Evolutionary conservation across 1,140 invertebrate species (phyloP).

Genomic region (Drosophila pandora): DNA sequence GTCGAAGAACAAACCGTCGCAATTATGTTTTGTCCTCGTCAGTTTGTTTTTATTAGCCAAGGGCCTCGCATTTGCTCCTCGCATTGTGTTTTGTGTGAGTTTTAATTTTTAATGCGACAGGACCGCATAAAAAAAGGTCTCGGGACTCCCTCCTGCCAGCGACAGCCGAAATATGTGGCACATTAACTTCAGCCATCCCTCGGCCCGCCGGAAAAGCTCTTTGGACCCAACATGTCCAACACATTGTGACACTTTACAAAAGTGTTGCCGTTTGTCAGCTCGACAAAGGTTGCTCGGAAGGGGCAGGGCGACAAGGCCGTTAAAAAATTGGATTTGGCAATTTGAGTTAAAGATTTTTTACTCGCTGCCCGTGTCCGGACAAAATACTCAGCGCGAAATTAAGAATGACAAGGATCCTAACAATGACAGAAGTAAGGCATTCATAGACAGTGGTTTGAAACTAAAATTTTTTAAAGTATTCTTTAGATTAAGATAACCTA

Average conservation of each 20-base stretch:
- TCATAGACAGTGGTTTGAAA: constrained; percentile 42
- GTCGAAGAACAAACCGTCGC: constrained; percentile 21
- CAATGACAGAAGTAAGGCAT: constrained; percentile 22
- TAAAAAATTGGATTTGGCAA: constrained; percentile 73
- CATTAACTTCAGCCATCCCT: constrained; percentile 50
- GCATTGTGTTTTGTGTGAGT: constrained; percentile 10
- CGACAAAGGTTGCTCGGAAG: constrained; percentile 5
- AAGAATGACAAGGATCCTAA: constrained; percentile 73
- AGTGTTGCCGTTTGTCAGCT: constrained; percentile 74
- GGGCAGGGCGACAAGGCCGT: constrained; percentile 16
- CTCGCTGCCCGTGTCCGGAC: constrained; percentile 19
- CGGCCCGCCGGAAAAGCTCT: constrained; percentile 7
- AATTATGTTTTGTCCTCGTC: constrained; percentile 50
- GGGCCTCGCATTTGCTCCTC: constrained; percentile 13
- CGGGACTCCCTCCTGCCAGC: constrained; percentile 17
- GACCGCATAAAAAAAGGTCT: constrained; percentile 49
- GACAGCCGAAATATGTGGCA: constrained; percentile 66
- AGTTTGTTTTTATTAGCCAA: constrained; percentile 58
- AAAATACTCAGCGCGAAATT: constrained; percentile 49
- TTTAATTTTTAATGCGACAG: constrained; percentile 60
- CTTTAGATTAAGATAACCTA: no score
- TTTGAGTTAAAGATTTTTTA: constrained; percentile 73
- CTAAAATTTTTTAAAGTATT: neutral
- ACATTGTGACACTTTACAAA: constrained; percentile 74
- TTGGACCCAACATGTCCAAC: constrained; percentile 44